A percentile compares a stretch with the other conserved stretches of the same genome.
Conservation (phyloP, 2,888 invertebrate genomes). For the Sialis lutaria region DNA sequence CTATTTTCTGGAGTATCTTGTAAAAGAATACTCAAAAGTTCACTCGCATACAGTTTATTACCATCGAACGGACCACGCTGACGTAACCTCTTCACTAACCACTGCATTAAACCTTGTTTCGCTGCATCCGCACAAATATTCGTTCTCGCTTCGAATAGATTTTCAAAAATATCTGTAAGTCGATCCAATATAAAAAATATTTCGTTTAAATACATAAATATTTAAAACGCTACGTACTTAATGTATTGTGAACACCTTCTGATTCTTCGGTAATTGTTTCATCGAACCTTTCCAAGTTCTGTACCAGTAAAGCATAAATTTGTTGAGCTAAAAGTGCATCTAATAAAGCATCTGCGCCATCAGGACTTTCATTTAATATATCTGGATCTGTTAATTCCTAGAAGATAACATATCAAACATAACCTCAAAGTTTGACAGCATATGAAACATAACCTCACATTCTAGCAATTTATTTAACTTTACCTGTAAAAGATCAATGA, state of each 20-base stretch:
- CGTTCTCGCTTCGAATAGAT: constrained; percentile 78
- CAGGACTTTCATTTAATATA: constrained; percentile 83
- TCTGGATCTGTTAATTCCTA: constrained; percentile 89
- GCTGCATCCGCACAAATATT: constrained; percentile 72
- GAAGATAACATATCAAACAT: not conserved
- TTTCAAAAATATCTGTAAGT: constrained; percentile 72
- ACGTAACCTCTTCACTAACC: constrained; percentile 82
- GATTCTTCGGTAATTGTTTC: constrained; percentile 86
- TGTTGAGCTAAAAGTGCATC: constrained; percentile 81
- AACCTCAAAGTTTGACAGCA: not conserved
- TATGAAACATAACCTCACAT: too few relatives aligned
- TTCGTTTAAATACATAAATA: constrained; percentile 1
- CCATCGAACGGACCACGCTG: constrained; percentile 80
- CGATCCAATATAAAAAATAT: constrained; percentile 1
- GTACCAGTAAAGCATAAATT: constrained; percentile 74
- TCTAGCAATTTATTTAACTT: not conserved
- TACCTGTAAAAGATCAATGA: constrained; percentile 36
- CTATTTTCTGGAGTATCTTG: constrained; percentile 79
- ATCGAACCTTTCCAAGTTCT: constrained; percentile 85
- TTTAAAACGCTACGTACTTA: constrained; percentile 31
- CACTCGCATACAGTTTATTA: constrained; percentile 90
- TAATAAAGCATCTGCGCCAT: constrained; percentile 75
- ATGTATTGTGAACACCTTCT: constrained; percentile 90
- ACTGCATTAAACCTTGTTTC: constrained; percentile 78
- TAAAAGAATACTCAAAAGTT: constrained; percentile 86